Evolutionary conservation across 2,113 vertebrate genomes (phyloP).

Genomic region (Rattus rattus): DNA sequence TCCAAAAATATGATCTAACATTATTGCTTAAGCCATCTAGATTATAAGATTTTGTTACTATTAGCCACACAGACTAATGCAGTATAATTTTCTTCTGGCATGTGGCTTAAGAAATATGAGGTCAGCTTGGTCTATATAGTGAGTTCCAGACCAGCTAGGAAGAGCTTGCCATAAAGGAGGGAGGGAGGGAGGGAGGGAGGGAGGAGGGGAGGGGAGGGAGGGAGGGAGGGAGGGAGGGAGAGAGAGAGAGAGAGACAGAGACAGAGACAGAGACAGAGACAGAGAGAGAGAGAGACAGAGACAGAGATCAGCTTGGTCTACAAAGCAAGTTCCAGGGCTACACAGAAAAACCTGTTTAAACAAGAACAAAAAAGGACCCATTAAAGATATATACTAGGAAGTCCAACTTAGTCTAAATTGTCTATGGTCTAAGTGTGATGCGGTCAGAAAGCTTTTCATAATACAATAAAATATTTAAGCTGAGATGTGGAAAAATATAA

Average conservation of each 20-base stretch:
- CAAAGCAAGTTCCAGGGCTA: neutral
- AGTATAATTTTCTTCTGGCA: constrained; percentile 26
- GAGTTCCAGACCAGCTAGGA: neutral
- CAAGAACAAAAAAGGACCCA: neutral
- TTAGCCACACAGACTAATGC: neutral
- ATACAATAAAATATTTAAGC: neutral
- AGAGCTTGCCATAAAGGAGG: neutral
- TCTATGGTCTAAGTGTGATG: neutral
- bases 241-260: too few relatives aligned
- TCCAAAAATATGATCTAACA: constrained; percentile 17
- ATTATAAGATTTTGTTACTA: neutral
- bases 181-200: too few relatives aligned
- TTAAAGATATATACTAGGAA: neutral
- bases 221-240: too few relatives aligned
- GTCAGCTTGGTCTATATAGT: neutral
- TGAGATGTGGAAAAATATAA: neutral
- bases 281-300: neutral
- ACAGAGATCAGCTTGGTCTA: neutral
- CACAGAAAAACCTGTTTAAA: neutral
- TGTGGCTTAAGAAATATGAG: neutral
- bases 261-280: too few relatives aligned
- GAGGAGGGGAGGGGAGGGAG: too few relatives aligned
- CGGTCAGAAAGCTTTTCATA: neutral
- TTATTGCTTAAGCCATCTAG: neutral
- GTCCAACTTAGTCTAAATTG: neutral